A percentile compares a stretch with the other conserved stretches of the same genome.
phyloP scores from a whole-genome alignment of 2,888 invertebrate species.

The Drosophila picticornis region DNA sequence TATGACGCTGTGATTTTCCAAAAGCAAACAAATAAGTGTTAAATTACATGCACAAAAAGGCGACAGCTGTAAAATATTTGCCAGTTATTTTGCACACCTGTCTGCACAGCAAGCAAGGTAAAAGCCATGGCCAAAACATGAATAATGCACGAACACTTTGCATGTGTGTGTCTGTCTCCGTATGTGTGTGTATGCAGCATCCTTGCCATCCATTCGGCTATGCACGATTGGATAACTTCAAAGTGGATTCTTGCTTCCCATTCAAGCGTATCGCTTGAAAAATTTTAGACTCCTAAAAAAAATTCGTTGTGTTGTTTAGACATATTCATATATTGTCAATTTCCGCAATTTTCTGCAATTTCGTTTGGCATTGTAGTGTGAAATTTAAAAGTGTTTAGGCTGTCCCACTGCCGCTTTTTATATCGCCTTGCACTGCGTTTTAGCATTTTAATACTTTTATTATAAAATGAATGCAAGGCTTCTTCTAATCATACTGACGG shows the following conservation, averaged over 20 bases:
- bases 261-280: slow-evolving; percentile 46
- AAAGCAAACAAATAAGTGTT: slow-evolving; percentile 47
- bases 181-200: slow-evolving; percentile 14
- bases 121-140: slow-evolving; percentile 48
- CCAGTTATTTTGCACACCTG: slow-evolving; percentile 79
- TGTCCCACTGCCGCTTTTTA: background rate
- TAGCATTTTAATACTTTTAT: background rate
- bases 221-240: slow-evolving; percentile 72
- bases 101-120: slow-evolving; percentile 55
- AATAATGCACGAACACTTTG: slow-evolving; percentile 55
- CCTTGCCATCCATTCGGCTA: slow-evolving; percentile 29
- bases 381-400: slow-evolving; percentile 28
- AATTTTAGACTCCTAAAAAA: slow-evolving; percentile 18
- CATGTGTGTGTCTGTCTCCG: background rate
- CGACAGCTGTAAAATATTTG: slow-evolving; percentile 71
- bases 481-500: background rate
- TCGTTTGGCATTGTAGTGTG: slow-evolving; percentile 45
- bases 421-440: no score
- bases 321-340: slow-evolving; percentile 37
- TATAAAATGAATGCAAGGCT: background rate
- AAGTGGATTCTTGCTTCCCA: slow-evolving; percentile 58
- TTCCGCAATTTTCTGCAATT: slow-evolving; percentile 21
- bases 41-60: slow-evolving; percentile 46
- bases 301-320: slow-evolving; percentile 42
- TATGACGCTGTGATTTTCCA: slow-evolving; percentile 28